These are phyloP conservation scores for Galagoides demidoff DNA, from an alignment of 2,797 vertebrate species.

Conservation along the genomic window DNA sequence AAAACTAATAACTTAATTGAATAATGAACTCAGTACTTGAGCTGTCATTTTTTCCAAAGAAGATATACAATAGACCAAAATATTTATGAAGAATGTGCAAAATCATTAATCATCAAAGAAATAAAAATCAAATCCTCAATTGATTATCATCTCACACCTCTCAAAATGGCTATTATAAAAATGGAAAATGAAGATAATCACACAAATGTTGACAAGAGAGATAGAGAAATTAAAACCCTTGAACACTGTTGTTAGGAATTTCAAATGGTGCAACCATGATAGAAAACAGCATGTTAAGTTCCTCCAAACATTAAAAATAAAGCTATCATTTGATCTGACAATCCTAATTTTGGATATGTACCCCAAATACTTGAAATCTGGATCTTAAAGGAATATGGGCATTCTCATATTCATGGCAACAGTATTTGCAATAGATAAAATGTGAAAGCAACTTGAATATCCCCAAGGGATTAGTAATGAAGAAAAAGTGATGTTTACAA, in stretches of 20 bases:
- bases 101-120: not conserved
- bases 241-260: not conserved
- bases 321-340: no score
- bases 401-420: not conserved
- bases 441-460: not conserved
- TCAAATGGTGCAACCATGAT: not conserved
- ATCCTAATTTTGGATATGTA: not conserved
- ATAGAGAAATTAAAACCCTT: not conserved
- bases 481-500: not conserved
- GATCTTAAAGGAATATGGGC: not conserved
- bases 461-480: not conserved
- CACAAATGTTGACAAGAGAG: not conserved
- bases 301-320: not conserved
- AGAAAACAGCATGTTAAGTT: not conserved
- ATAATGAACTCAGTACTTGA: not conserved
- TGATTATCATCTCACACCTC: not conserved
- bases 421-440: not conserved
- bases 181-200: not conserved
- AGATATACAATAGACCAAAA: not conserved
- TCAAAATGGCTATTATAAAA: not conserved
- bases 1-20: not conserved
- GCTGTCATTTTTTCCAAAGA: not conserved
- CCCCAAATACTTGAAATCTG: not conserved
- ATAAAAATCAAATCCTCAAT: not conserved
- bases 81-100: not conserved